Evolutionary conservation across 1,140 invertebrate species (phyloP).

Genomic region (Heliconius hermathena): DNA sequence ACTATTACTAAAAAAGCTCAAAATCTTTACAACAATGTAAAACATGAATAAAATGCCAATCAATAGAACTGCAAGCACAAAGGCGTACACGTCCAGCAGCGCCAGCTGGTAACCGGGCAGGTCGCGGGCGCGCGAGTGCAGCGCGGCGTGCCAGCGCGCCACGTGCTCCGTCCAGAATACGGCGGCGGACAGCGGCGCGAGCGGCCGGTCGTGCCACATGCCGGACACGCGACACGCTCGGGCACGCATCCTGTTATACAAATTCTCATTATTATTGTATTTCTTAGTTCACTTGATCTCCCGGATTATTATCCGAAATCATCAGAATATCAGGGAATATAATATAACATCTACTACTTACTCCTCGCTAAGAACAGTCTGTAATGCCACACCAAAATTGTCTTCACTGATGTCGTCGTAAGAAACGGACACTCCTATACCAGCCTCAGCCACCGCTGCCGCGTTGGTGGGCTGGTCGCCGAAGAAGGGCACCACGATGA

Average conservation of each 20-base stretch:
- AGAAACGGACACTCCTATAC: slow-evolving; percentile 60
- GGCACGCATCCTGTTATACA: slow-evolving; percentile 67
- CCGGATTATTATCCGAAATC: too few species aligned
- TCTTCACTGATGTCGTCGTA: slow-evolving; percentile 71
- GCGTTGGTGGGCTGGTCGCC: slow-evolving; percentile 84
- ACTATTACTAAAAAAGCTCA: neutral
- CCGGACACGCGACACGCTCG: too few species aligned
- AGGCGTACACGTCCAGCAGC: slow-evolving; percentile 61
- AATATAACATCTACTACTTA: slow-evolving; percentile 43
- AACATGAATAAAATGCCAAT: neutral
- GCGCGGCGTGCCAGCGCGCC: slow-evolving; percentile 81
- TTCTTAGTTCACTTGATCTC: too few species aligned
- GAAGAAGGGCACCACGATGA: slow-evolving; percentile 84
- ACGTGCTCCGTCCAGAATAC: slow-evolving; percentile 88
- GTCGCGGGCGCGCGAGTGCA: slow-evolving; percentile 75
- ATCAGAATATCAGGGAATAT: too few species aligned
- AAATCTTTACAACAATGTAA: slow-evolving; percentile 7
- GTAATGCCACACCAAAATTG: slow-evolving; percentile 39
- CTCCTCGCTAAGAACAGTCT: slow-evolving; percentile 73
- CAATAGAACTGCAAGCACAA: neutral
- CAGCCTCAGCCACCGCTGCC: slow-evolving; percentile 60
- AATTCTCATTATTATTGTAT: neutral
- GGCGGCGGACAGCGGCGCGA: slow-evolving; percentile 84
- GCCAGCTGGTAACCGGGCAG: slow-evolving; percentile 61
- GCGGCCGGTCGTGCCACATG: slow-evolving; percentile 82